A percentile compares a stretch with the other conserved stretches of the same genome.
phyloP scores from a whole-genome alignment of 2,888 invertebrate genomes.

The Drosophila paramelanica region DNA sequence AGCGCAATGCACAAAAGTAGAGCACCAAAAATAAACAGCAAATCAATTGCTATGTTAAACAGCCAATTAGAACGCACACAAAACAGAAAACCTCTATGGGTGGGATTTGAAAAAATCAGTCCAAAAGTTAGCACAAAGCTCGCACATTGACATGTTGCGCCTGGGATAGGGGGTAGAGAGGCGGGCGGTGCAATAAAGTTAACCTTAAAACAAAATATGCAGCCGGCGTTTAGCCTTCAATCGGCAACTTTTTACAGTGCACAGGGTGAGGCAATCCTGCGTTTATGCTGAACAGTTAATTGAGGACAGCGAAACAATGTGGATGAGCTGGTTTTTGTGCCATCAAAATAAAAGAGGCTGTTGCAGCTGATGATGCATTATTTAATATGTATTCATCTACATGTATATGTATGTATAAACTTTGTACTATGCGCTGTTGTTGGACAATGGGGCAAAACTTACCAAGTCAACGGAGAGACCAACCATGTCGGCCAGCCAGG shows the following conservation, averaged over 20 bases:
- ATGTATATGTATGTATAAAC: neutral
- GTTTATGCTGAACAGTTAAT: conserved; percentile 4
- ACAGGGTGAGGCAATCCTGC: conserved; percentile 15
- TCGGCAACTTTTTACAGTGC: conserved; percentile 10
- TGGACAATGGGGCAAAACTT: conserved; percentile 79
- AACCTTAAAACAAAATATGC: conserved; percentile 42
- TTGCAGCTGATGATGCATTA: neutral
- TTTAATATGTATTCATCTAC: conserved; percentile 3
- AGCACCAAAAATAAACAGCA: conserved; percentile 28
- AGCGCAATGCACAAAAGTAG: conserved; percentile 40
- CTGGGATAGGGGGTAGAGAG: neutral
- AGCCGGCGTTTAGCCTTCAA: conserved; percentile 58
- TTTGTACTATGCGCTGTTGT: neutral
- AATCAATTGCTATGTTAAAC: conserved; percentile 31
- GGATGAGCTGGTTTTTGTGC: conserved; percentile 12
- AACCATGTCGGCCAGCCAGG: conserved; percentile 88
- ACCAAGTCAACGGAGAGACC: conserved; percentile 93
- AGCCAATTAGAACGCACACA: conserved; percentile 22
- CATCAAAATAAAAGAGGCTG: neutral
- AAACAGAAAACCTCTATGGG: neutral
- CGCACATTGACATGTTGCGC: conserved; percentile 31
- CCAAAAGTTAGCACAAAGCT: conserved; percentile 1
- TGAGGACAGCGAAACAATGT: conserved; percentile 14
- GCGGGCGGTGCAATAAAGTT: conserved; percentile 3
- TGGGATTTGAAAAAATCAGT: conserved; percentile 6